phyloP scores from a whole-genome alignment of 2,113 vertebrate species.

The Neodontobutis hainanensis region DNA sequence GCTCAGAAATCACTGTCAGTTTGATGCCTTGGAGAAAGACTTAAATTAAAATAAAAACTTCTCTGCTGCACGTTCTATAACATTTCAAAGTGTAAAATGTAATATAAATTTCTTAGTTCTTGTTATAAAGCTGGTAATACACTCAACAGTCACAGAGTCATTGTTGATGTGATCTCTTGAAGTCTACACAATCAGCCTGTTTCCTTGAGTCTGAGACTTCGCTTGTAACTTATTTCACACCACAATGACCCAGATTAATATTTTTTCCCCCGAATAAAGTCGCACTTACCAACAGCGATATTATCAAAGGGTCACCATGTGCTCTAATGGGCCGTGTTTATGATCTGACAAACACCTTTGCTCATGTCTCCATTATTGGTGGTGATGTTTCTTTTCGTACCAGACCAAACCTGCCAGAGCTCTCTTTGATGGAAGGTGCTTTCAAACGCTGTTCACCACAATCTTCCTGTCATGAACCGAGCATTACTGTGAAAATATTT shows the following conservation, averaged over 20 bases:
- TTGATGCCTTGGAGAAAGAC: constrained; percentile 6
- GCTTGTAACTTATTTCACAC: constrained; percentile 59
- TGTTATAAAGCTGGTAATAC: background rate
- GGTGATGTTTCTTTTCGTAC: constrained; percentile 50
- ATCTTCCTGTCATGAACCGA: constrained; percentile 64
- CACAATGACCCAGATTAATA: constrained; percentile 42
- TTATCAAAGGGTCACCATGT: constrained; percentile 19
- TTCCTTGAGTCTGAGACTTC: constrained; percentile 25
- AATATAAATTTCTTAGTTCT: background rate
- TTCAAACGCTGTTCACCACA: constrained; percentile 50
- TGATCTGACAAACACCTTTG: constrained; percentile 47
- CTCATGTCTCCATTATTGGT: constrained; percentile 30
- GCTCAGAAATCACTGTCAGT: background rate
- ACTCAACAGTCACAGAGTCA: background rate
- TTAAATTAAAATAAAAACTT: background rate
- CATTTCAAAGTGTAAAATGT: background rate
- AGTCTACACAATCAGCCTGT: background rate
- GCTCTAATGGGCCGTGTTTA: constrained; percentile 53
- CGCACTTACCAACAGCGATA: constrained; percentile 14
- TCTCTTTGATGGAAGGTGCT: constrained; percentile 52
- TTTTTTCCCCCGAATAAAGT: constrained; percentile 46
- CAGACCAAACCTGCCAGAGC: constrained; percentile 34
- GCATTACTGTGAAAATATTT: constrained; percentile 45
- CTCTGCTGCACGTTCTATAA: background rate
- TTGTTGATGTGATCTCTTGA: constrained; percentile 13